These are phyloP conservation scores for Raphicerus campestris DNA, from an alignment of 2,113 vertebrate genomes.

Conservation along the genomic window DNA sequence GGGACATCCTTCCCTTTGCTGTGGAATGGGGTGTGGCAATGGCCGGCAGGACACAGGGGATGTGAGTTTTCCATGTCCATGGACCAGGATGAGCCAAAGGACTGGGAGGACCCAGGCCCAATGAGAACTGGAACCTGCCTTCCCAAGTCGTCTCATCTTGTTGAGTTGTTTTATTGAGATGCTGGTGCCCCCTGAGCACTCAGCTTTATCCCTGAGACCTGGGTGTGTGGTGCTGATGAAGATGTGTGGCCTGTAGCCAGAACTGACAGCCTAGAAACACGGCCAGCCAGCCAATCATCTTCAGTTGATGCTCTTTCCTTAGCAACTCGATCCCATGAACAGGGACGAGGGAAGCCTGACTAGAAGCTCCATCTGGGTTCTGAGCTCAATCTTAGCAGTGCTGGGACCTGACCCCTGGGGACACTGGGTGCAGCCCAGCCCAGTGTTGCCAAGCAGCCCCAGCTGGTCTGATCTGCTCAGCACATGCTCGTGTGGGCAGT, in stretches of 20 bases:
- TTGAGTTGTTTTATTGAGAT: background rate
- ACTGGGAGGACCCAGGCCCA: background rate
- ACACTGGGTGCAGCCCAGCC: background rate
- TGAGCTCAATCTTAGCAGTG: background rate
- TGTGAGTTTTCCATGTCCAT: rapidly evolving
- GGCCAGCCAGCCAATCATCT: background rate
- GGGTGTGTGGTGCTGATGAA: too few species aligned
- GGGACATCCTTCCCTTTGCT: rapidly evolving
- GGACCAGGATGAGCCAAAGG: rapidly evolving
- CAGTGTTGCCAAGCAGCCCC: background rate
- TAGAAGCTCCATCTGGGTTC: background rate
- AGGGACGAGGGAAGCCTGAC: background rate
- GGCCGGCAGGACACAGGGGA: background rate
- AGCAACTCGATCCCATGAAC: background rate
- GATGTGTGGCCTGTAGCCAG: background rate
- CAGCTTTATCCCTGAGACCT: background rate
- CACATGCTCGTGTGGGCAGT: background rate
- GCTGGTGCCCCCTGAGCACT: background rate
- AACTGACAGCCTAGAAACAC: background rate
- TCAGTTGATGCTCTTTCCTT: background rate
- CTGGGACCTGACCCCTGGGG: background rate
- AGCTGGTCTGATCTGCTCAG: background rate
- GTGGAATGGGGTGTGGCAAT: rapidly evolving
- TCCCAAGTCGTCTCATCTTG: background rate
- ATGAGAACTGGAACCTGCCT: background rate